Evolutionary conservation across 2,797 vertebrate species (phyloP).

Genomic region (Hippoglossus hippoglossus): DNA sequence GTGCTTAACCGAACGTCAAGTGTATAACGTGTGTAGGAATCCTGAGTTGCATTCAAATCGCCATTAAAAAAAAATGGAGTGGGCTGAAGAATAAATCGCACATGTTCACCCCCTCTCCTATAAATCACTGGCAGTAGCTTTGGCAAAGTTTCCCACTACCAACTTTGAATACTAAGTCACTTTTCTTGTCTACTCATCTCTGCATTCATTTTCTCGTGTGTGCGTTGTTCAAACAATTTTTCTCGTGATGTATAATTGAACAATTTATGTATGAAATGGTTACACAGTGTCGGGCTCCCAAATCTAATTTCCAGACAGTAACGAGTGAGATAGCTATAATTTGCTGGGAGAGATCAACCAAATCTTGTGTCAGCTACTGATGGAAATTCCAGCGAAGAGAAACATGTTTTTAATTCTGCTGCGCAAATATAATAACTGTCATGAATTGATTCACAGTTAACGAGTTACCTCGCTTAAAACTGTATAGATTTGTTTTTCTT

Average conservation of each 20-base stretch:
- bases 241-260: constrained; percentile 51
- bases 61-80: constrained; percentile 28
- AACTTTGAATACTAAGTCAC: constrained; percentile 63
- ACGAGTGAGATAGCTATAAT: constrained; percentile 38
- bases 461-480: background rate
- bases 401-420: background rate
- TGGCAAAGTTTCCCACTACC: constrained; percentile 39
- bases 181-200: constrained; percentile 61
- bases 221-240: constrained; percentile 47
- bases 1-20: constrained; percentile 51
- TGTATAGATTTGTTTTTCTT: background rate
- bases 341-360: constrained; percentile 30
- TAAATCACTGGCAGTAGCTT: constrained; percentile 62
- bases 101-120: constrained; percentile 47
- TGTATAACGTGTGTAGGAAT: constrained; percentile 16
- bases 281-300: constrained; percentile 42
- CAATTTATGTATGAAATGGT: constrained; percentile 53
- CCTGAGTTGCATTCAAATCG: constrained; percentile 60
- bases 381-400: background rate
- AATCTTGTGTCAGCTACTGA: constrained; percentile 23
- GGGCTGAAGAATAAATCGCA: constrained; percentile 63
- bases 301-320: constrained; percentile 54
- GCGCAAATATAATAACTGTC: constrained; percentile 7
- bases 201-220: constrained; percentile 34
- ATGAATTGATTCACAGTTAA: background rate